Base-by-base conservation (phyloP, 2,113 vertebrate species). In the Hydropotes inermis region DNA sequence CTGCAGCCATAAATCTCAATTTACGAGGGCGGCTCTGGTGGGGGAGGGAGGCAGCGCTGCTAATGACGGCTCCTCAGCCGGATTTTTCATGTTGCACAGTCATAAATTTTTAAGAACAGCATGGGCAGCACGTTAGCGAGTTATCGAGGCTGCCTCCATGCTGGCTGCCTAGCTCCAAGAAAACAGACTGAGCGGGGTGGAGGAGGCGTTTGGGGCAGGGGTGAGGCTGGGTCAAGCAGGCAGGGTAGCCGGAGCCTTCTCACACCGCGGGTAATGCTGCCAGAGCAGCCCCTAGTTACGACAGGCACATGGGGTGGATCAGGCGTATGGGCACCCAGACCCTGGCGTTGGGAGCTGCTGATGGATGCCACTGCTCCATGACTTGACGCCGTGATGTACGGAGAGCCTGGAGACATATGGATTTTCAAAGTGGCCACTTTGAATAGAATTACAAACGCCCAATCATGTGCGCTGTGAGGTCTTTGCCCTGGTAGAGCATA, bases 101-200 rank as follows among this genome's bases (percentile, higher is more conserved):
- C 99, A 99, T 99, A 99, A 99, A 99, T 99, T 99, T 99, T 99
- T 99, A 99, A 99, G 99, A 99, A 98, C 98, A 98, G 98, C 94
- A 98, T 76, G 98, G 97, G 98, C 98, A 97, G 98, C 98, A 98
- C 54, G 7, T 98, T 98, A 98, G 98, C 67, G 43, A 98, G 97
- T 98, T 97, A 97, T 82, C 95, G 74, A 86, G 93, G 89, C 96
- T 97, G 94, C 50, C 97, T 55, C 97, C 79, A 27, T 87, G 97
- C 91, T 91, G 98, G 95, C 98, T 96, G 93, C 97, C 95, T 94
- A 57, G 57, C 96, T 84, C 91, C 15, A 43, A 95, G 92, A 93
- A 83, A 87, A 78, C 94, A 89, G 47, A 39, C 67, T 4, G 1
- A 7, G 52, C 7, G 33, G 39, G 93, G 92, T 60, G 57, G 94